Conservation (phyloP, 1,140 invertebrate genomes). For the Micrasema minimum region DNA sequence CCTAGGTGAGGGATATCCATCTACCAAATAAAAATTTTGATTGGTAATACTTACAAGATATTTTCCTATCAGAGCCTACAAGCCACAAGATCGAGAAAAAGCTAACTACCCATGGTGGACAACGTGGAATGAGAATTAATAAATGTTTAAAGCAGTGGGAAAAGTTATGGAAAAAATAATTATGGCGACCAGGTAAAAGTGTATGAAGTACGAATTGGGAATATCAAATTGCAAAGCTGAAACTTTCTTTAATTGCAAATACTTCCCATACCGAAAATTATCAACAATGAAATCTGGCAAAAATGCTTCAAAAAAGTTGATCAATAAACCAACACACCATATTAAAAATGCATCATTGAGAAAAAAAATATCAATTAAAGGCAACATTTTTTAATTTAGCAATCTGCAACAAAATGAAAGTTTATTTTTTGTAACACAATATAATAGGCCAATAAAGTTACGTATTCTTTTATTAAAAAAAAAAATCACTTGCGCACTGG, state of each 20-base stretch:
- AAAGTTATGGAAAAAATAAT: slow-evolving; percentile 66
- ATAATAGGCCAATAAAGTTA: too few species aligned
- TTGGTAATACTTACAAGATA: slow-evolving; percentile 64
- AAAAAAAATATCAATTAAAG: slow-evolving; percentile 70
- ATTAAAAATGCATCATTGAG: slow-evolving; percentile 64
- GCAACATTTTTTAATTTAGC: slow-evolving; percentile 60
- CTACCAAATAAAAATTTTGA: background rate
- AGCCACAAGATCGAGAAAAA: slow-evolving; percentile 66
- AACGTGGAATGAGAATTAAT: slow-evolving; percentile 61
- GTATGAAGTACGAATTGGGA: slow-evolving; percentile 79
- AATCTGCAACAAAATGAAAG: too few species aligned
- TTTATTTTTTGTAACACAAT: too few species aligned
- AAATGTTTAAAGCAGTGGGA: slow-evolving; percentile 63
- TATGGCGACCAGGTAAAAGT: slow-evolving; percentile 79
- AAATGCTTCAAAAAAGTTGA: slow-evolving; percentile 71
- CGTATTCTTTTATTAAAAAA: too few species aligned
- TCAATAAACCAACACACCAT: slow-evolving; percentile 67
- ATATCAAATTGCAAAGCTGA: slow-evolving; percentile 70
- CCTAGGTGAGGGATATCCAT: too few species aligned
- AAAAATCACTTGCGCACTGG: too few species aligned
- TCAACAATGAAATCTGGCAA: slow-evolving; percentile 72
- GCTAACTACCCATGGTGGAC: slow-evolving; percentile 62
- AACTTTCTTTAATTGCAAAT: slow-evolving; percentile 66
- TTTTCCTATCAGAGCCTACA: slow-evolving; percentile 64
- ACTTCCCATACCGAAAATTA: slow-evolving; percentile 76